A percentile compares a stretch with the other conserved stretches of the same genome.
Evolutionary conservation across 2,888 invertebrate genomes (phyloP).

Genomic region (Epinotia bilunana): DNA sequence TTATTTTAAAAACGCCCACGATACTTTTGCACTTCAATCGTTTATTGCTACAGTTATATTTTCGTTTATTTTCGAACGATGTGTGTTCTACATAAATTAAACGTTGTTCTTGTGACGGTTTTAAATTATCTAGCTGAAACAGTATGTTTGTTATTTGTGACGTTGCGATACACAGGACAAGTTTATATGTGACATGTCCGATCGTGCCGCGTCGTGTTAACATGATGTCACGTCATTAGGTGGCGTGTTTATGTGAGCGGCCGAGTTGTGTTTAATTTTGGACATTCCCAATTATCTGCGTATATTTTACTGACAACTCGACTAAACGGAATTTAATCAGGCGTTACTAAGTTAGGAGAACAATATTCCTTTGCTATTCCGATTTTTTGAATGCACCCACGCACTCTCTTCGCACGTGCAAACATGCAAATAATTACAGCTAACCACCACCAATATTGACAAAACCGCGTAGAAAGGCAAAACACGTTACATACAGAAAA

Average conservation of each 20-base stretch:
- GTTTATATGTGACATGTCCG: conserved; percentile 31
- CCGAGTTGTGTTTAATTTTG: neutral
- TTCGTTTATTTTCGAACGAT: neutral
- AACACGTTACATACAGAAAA: no score
- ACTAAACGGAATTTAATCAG: no score
- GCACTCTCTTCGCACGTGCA: no score
- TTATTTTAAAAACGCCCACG: conserved; percentile 11
- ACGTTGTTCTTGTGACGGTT: neutral
- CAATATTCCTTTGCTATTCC: no score
- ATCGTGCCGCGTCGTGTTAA: conserved; percentile 25
- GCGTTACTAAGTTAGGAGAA: no score
- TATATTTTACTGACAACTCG: no score
- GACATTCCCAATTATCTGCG: neutral
- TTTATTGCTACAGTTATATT: conserved; percentile 17
- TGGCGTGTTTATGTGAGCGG: conserved; percentile 15
- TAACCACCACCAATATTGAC: no score
- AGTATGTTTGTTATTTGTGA: conserved; percentile 14
- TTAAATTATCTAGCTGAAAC: neutral
- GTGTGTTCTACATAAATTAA: neutral
- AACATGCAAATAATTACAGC: no score
- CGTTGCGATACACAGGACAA: neutral
- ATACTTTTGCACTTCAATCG: conserved; percentile 18
- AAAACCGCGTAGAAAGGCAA: no score
- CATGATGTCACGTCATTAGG: conserved; percentile 34
- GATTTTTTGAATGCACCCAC: no score